Evolutionary conservation across 2,888 invertebrate genomes (phyloP).

Genomic region (Atrina japonica): DNA sequence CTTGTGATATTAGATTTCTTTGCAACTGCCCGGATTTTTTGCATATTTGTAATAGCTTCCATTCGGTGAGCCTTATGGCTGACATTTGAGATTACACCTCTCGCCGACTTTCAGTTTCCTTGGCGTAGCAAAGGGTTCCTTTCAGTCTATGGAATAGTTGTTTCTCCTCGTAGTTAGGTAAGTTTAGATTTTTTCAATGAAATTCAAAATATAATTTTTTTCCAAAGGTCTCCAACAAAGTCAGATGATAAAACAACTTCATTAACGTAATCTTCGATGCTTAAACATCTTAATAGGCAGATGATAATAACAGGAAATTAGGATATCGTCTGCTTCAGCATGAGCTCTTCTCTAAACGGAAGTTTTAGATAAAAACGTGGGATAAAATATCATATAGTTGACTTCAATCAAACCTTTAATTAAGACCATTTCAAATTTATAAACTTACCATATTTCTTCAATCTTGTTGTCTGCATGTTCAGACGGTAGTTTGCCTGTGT

Average conservation of each 20-base stretch:
- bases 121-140: conserved; percentile 37
- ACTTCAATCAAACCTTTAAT: too few relatives aligned
- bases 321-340: conserved; percentile 40
- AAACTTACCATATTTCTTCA: too few relatives aligned
- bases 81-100: conserved; percentile 48
- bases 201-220: conserved; percentile 7
- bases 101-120: conserved; percentile 36
- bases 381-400: too few relatives aligned
- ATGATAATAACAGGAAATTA: conserved; percentile 39
- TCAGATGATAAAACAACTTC: neutral
- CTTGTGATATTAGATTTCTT: conserved; percentile 57
- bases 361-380: conserved; percentile 13
- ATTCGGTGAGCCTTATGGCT: conserved; percentile 52
- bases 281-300: neutral
- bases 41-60: conserved; percentile 59
- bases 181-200: conserved; percentile 21
- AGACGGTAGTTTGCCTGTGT: too few relatives aligned
- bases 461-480: too few relatives aligned
- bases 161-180: conserved; percentile 33
- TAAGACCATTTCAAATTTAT: too few relatives aligned
- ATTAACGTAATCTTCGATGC: too few relatives aligned
- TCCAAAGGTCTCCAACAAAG: too few relatives aligned
- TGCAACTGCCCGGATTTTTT: conserved; percentile 55
- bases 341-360: conserved; percentile 14
- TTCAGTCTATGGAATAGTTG: conserved; percentile 46